phyloP scores from a whole-genome alignment of 2,113 vertebrate genomes.

The Thermophis baileyi region DNA sequence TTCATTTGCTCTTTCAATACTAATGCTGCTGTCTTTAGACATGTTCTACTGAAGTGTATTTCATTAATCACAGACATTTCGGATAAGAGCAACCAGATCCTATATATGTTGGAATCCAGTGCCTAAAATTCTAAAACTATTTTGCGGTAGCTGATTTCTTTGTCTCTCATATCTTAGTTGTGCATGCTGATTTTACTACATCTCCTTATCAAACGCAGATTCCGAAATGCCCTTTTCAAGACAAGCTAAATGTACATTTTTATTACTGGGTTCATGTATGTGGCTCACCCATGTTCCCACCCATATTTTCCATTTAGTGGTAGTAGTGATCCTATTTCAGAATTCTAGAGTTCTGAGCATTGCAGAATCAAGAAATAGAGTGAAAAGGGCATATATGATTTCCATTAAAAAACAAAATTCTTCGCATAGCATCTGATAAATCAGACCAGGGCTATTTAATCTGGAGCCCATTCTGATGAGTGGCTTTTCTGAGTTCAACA shows the following conservation, averaged over 20 bases:
- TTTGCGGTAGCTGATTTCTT: not conserved
- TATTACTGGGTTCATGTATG: not conserved
- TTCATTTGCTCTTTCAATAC: not conserved
- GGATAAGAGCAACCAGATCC: not conserved
- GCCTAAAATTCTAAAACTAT: not conserved
- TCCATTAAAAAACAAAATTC: constrained; percentile 9
- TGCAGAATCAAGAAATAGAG: constrained; percentile 31
- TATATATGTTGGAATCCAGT: not conserved
- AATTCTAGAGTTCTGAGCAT: constrained; percentile 12
- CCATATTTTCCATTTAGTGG: constrained; percentile 41
- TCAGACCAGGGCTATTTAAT: not conserved
- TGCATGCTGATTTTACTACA: not conserved
- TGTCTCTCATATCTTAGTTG: not conserved
- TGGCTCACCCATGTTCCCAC: constrained; percentile 35
- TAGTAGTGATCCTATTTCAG: constrained; percentile 47
- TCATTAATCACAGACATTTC: not conserved
- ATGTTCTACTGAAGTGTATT: not conserved
- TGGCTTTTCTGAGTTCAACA: not conserved
- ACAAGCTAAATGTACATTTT: constrained; percentile 6
- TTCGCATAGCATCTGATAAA: constrained; percentile 15
- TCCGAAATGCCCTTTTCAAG: constrained; percentile 32
- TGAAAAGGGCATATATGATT: constrained; percentile 44
- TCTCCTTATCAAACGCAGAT: accelerated
- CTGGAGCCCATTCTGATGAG: not conserved
- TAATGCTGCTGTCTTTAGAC: not conserved